Conservation (phyloP, 2,888 invertebrate species). For the Drosophila trichaetosa region DNA sequence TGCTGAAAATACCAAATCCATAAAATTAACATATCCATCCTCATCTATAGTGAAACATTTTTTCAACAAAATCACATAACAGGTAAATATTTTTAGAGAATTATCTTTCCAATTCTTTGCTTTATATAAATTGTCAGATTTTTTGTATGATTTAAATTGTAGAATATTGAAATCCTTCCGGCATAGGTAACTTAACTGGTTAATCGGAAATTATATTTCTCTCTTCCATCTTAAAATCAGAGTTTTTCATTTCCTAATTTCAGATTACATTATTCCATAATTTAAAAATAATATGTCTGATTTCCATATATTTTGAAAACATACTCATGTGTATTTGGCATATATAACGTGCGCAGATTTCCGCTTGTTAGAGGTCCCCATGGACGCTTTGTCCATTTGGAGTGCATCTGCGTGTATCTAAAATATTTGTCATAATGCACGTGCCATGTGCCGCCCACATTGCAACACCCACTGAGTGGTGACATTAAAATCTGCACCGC, state of each 20-base stretch:
- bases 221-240: neutral
- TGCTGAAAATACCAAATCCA: neutral
- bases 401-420: slow-evolving; percentile 59
- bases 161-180: neutral
- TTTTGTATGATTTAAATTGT: neutral
- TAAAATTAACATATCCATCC: neutral
- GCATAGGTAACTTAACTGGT: neutral
- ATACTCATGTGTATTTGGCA: neutral
- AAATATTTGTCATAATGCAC: slow-evolving; percentile 79
- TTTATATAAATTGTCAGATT: rapidly evolving
- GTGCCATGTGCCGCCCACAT: slow-evolving; percentile 52
- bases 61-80: neutral
- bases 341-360: neutral
- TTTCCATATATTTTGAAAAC: neutral
- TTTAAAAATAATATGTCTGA: neutral
- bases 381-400: slow-evolving; percentile 21
- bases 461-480: slow-evolving; percentile 68
- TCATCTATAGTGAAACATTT: neutral
- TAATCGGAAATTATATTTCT: neutral
- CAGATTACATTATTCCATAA: neutral
- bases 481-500: slow-evolving; percentile 64
- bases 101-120: neutral
- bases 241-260: neutral
- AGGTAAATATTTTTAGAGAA: neutral
- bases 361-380: slow-evolving; percentile 27